Evolutionary conservation across 1,140 invertebrate genomes (phyloP).

Genomic region (Callitettix versicolor): DNA sequence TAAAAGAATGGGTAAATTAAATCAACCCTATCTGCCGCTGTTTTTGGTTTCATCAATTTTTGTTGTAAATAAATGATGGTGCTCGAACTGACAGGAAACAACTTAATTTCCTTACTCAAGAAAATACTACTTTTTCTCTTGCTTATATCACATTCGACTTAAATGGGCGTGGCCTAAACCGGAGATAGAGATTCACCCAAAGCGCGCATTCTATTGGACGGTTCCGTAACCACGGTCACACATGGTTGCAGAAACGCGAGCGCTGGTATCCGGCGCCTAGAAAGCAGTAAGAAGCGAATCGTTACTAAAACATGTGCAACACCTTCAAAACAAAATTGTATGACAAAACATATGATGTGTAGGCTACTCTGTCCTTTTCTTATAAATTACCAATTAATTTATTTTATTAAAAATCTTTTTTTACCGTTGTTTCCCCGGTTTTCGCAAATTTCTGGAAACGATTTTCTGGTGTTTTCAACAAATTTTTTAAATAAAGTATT

Average conservation of each 20-base stretch:
- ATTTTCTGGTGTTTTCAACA: slow-evolving; percentile 20
- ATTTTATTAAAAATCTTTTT: slow-evolving; percentile 15
- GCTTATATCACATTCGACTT: too few species aligned
- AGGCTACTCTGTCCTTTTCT: not conserved
- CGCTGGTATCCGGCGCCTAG: slow-evolving; percentile 4
- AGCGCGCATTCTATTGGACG: not conserved
- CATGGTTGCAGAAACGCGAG: slow-evolving; percentile 15
- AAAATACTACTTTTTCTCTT: too few species aligned
- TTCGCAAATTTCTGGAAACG: slow-evolving; percentile 17
- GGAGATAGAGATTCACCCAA: too few species aligned
- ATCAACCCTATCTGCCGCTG: too few species aligned
- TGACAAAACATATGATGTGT: too few species aligned
- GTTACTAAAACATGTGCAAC: not conserved
- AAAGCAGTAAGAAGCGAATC: not conserved
- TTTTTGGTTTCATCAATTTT: too few species aligned
- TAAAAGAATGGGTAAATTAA: too few species aligned
- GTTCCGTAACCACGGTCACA: slow-evolving; percentile 6
- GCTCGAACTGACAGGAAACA: too few species aligned
- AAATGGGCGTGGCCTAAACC: too few species aligned
- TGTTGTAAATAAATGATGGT: too few species aligned
- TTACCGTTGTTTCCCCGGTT: slow-evolving; percentile 1
- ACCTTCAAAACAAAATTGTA: not conserved
- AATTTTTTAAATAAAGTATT: slow-evolving; percentile 21
- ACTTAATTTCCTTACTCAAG: too few species aligned
- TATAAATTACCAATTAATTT: slow-evolving; percentile 6